phyloP scores from a whole-genome alignment of 2,797 vertebrate species.

The Scolopax rusticola region DNA sequence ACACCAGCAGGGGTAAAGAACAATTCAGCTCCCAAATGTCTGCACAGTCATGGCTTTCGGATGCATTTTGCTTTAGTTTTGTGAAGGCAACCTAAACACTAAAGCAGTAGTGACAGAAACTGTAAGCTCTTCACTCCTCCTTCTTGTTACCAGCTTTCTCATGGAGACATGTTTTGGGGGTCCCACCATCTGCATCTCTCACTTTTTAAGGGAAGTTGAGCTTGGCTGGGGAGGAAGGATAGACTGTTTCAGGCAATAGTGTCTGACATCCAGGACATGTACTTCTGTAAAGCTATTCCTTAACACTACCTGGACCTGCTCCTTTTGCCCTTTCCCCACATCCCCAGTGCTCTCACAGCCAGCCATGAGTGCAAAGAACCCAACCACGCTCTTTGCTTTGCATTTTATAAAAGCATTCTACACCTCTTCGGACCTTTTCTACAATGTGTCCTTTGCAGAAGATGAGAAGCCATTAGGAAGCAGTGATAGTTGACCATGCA shows the following conservation, averaged over 20 bases:
- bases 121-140: not conserved
- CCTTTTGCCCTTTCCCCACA: not conserved
- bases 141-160: not conserved
- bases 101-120: not conserved
- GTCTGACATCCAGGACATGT: not conserved
- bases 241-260: not conserved
- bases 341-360: not conserved
- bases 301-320: not conserved
- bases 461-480: not conserved
- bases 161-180: not conserved
- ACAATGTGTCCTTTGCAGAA: not conserved
- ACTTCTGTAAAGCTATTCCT: not conserved
- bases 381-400: not conserved
- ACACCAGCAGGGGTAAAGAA: rapidly evolving
- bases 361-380: not conserved
- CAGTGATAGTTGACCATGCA: too few species aligned
- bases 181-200: not conserved
- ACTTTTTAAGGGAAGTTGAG: not conserved
- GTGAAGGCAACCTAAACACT: not conserved
- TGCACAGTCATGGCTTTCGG: not conserved
- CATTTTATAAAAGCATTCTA: not conserved
- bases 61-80: not conserved
- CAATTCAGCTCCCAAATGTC: not conserved
- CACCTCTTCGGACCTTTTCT: not conserved
- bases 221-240: not conserved